Evolutionary conservation across 2,113 vertebrate genomes (phyloP), one percentile per base, ranked within the genome.

Genomic region (Spilogale gracilis): DNA sequence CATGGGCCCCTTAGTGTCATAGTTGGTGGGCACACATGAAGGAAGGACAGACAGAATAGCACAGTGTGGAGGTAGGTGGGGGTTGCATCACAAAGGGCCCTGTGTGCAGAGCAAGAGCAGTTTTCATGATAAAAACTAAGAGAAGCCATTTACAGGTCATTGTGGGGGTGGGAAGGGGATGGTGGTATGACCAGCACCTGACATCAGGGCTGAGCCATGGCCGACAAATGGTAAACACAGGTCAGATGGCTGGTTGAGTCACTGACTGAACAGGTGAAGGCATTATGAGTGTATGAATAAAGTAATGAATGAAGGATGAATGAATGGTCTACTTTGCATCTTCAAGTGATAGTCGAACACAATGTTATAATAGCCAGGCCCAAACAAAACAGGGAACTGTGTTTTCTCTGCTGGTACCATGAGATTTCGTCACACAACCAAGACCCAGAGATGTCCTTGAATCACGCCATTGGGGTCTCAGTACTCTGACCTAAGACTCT

Each of bases 11-110:
- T 76, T 21, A 2, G 10, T 0, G 2, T 3, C 38, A 0, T 43
- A n/a, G 48, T 25, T 0, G 11, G 45, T 74, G 2, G 48, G 63
- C 2, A 0, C 0, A 0, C 2, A 11, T 32, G 13, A 16, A 58
- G 27, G 10, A 65, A 9, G 16, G 14, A 8, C 13, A 18, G 14
- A 8, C 12, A 25, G 5, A 11, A 81, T 3, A 71, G 2, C 7
- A 27, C 32, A 14, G 13, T 27, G 38, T 12, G 73, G 54, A 67
- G 11, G 45, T 8, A 8, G 38, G 7, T 13, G 27, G 27, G 16
- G 11, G 27, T 0, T 69, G 20, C 43, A 14, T 9, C n/a, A 3
- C 6, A 4, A 82, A 43, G 23, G 20, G 7, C 10, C 32, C 5
- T 38, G 14, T 21, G 16, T 6, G 11, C 14, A 81, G 30, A 61